A percentile compares a stretch with the other conserved stretches of the same genome.
Conservation (phyloP, 2,113 vertebrate genomes). For the Haplochromis vanheusdeni region DNA sequence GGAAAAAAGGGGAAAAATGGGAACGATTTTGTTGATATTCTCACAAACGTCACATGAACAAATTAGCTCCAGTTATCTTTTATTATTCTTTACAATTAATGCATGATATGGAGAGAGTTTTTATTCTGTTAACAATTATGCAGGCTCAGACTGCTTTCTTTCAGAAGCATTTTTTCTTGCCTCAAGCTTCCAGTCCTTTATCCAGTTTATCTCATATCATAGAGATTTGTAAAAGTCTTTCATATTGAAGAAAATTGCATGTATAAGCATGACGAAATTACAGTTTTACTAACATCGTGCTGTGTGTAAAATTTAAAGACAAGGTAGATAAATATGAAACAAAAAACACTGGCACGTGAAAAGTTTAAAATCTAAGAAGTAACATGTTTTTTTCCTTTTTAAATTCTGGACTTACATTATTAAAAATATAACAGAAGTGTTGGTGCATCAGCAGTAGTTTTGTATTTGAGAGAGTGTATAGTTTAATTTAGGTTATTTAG, state of each 20-base stretch:
- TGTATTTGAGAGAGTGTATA: background rate
- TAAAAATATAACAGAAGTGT: background rate
- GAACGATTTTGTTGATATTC: background rate
- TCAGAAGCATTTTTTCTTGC: background rate
- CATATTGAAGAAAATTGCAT: background rate
- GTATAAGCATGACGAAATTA: rapidly evolving
- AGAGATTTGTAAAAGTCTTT: background rate
- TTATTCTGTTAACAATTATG: background rate
- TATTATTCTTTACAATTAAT: background rate
- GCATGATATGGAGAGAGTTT: background rate
- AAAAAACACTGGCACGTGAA: background rate
- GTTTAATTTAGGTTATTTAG: background rate
- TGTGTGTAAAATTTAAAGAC: background rate
- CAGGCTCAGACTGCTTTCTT: background rate
- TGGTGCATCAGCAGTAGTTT: background rate
- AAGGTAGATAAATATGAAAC: background rate
- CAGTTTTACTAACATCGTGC: background rate
- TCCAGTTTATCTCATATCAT: background rate
- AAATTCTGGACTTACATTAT: background rate
- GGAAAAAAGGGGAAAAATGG: rapidly evolving
- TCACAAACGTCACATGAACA: background rate
- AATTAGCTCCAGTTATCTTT: background rate
- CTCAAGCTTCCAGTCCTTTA: background rate
- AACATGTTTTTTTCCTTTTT: background rate
- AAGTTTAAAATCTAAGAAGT: background rate